These are phyloP conservation scores for Hesperia comma DNA, from an alignment of 2,888 invertebrate genomes.

Conservation along the genomic window DNA sequence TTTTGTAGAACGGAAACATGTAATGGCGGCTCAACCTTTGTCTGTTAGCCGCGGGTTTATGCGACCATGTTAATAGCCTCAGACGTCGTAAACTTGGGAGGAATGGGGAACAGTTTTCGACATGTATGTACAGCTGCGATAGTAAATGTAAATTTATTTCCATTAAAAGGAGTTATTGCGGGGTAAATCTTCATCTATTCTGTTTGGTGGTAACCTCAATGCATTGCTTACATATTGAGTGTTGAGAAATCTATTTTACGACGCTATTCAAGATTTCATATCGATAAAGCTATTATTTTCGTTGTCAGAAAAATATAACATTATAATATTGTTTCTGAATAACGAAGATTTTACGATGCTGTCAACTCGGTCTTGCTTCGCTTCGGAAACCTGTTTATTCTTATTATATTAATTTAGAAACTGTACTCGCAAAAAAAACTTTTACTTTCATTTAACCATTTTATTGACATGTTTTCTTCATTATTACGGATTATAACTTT, in stretches of 20 bases:
- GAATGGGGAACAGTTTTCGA: constrained; percentile 27
- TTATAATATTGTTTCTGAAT: no score
- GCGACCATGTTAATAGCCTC: constrained; percentile 33
- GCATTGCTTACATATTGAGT: background rate
- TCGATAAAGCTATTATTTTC: no score
- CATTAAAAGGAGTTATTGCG: constrained; percentile 29
- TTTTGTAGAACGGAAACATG: constrained; percentile 30
- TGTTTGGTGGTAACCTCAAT: background rate
- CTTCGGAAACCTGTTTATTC: no score
- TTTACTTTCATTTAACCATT: no score
- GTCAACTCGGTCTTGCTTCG: no score
- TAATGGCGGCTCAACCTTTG: constrained; percentile 36
- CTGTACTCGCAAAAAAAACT: no score
- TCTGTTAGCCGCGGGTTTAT: constrained; percentile 33
- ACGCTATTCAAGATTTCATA: background rate
- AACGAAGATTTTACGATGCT: no score
- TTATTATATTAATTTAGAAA: no score
- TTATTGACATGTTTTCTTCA: no score
- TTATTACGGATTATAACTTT: no score
- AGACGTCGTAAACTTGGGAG: constrained; percentile 28
- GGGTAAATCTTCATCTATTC: constrained; percentile 18
- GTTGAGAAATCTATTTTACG: background rate
- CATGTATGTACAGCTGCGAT: constrained; percentile 26
- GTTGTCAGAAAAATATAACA: no score
- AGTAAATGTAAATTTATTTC: constrained; percentile 36